Percentiles rank a stretch among this genome's conserved stretches.
Evolutionary conservation across 1,140 invertebrate species (phyloP).

Genomic region (Paracyclopina nana): DNA sequence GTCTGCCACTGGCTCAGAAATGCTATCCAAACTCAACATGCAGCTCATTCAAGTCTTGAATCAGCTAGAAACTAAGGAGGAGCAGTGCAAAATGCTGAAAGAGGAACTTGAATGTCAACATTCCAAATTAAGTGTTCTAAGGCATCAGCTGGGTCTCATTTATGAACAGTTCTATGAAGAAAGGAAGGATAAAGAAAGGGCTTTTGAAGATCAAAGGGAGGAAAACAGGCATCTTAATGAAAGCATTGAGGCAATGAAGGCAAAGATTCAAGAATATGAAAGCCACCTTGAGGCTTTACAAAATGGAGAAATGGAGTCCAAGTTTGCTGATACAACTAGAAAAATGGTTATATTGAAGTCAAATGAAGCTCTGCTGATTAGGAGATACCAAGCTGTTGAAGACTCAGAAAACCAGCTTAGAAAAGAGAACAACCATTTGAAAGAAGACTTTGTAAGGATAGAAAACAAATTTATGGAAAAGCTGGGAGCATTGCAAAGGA

Average conservation of each 20-base stretch:
- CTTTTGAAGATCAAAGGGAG: background rate
- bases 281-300: background rate
- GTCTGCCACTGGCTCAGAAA: background rate
- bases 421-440: background rate
- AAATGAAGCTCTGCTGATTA: slow-evolving; percentile 12
- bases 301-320: background rate
- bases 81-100: background rate
- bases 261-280: slow-evolving; percentile 8
- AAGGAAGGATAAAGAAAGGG: background rate
- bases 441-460: background rate
- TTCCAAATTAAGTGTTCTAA: background rate
- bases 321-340: slow-evolving; percentile 4
- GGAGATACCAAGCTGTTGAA: slow-evolving; percentile 8
- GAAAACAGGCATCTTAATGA: background rate
- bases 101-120: slow-evolving; percentile 6
- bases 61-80: slow-evolving; percentile 3
- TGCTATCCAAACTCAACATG: background rate
- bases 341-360: slow-evolving; percentile 1
- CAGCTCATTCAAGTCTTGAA: slow-evolving; percentile 9
- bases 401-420: background rate
- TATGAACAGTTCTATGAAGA: slow-evolving; percentile 13
- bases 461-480: slow-evolving; percentile 3
- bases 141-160: slow-evolving; percentile 14
- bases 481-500: background rate
- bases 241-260: background rate